A percentile compares a stretch with the other conserved stretches of the same genome.
Evolutionary conservation across 2,113 vertebrate genomes (phyloP).

Genomic region (Aptenodytes patagonicus): DNA sequence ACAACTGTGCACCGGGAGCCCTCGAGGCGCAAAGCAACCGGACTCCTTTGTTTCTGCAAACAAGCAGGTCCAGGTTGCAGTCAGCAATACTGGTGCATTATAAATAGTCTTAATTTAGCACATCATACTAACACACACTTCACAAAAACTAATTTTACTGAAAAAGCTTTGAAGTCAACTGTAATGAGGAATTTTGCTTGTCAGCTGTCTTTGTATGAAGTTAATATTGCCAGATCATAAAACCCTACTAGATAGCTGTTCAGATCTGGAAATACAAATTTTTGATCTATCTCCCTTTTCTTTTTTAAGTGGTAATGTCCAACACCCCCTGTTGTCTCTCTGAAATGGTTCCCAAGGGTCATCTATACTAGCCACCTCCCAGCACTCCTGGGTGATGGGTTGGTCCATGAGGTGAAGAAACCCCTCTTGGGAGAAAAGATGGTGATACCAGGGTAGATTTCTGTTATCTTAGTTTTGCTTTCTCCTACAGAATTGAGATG

Average conservation of each 20-base stretch:
- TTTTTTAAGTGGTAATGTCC: neutral
- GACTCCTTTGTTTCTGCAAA: neutral
- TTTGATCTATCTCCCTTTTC: neutral
- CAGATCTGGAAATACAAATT: neutral
- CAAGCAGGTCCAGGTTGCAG: neutral
- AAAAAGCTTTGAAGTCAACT: neutral
- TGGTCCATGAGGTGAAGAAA: neutral
- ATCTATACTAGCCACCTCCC: neutral
- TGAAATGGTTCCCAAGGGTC: neutral
- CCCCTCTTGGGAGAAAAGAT: neutral
- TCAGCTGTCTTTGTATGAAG: neutral
- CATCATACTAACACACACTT: neutral
- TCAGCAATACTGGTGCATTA: neutral
- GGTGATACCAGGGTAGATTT: neutral
- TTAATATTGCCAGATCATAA: neutral
- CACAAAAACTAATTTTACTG: neutral
- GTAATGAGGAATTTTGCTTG: neutral
- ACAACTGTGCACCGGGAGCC: neutral
- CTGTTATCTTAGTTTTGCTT: neutral
- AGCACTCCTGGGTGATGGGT: too few species aligned
- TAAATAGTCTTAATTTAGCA: neutral
- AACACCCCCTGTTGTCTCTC: rapidly evolving
- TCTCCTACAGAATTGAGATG: neutral
- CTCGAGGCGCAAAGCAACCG: neutral
- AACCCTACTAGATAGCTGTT: neutral